phyloP scores from a whole-genome alignment of 2,797 vertebrate species.

The Sebastes ruberrimus region DNA sequence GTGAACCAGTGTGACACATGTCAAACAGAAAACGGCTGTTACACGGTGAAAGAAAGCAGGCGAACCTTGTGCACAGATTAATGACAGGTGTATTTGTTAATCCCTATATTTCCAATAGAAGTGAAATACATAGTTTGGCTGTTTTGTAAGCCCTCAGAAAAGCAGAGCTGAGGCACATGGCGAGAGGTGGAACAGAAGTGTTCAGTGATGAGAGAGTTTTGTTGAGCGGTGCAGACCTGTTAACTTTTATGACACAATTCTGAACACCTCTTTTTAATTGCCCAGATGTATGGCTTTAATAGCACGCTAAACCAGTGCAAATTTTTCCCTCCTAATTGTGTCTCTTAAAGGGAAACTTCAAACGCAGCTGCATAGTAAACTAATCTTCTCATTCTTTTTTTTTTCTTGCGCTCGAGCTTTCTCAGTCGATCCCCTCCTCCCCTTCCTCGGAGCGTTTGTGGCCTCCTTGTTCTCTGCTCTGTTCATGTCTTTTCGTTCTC shows the following conservation, averaged over 20 bases:
- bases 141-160: constrained; percentile 24
- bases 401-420: constrained; percentile 1
- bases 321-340: constrained; percentile 79
- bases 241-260: constrained; percentile 81
- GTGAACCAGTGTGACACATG: constrained; percentile 35
- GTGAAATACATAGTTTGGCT: constrained; percentile 15
- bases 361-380: constrained; percentile 75
- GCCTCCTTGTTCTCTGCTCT: constrained; percentile 19
- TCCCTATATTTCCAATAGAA: neutral
- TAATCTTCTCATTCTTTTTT: constrained; percentile 70
- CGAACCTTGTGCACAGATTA: neutral
- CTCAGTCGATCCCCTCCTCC: constrained; percentile 6
- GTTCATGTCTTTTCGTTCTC: constrained; percentile 32
- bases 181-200: constrained; percentile 56
- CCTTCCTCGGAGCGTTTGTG: neutral
- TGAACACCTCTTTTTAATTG: constrained; percentile 82
- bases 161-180: constrained; percentile 50
- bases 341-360: constrained; percentile 81
- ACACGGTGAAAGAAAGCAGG: neutral
- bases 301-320: constrained; percentile 65
- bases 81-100: constrained; percentile 5
- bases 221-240: constrained; percentile 74
- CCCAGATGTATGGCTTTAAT: constrained; percentile 83
- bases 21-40: constrained; percentile 16
- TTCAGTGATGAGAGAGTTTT: constrained; percentile 68